Evolutionary conservation across 2,797 vertebrate genomes (phyloP).

Genomic region (Etheostoma nigrum): DNA sequence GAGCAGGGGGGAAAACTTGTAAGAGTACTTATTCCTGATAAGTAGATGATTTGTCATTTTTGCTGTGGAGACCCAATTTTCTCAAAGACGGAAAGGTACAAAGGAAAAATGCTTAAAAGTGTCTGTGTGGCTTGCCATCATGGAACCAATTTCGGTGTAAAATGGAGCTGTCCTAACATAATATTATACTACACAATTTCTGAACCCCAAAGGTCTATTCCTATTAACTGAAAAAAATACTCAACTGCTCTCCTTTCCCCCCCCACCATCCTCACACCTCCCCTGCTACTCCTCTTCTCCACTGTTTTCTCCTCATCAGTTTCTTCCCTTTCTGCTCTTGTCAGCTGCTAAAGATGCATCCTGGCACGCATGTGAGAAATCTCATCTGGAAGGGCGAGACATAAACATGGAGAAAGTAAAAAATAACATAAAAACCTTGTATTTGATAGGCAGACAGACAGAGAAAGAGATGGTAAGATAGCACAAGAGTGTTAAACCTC

Average conservation of each 20-base stretch:
- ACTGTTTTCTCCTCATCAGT: constrained; percentile 41
- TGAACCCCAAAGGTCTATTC: constrained; percentile 59
- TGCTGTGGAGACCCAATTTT: constrained; percentile 51
- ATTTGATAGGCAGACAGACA: constrained; percentile 51
- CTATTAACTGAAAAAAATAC: constrained; percentile 53
- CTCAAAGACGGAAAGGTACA: constrained; percentile 35
- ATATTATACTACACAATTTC: constrained; percentile 60
- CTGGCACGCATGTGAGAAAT: constrained; percentile 54
- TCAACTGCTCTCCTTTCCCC: background rate
- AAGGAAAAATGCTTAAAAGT: constrained; percentile 53
- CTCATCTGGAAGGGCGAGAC: constrained; percentile 59
- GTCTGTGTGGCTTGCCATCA: constrained; percentile 45
- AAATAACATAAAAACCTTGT: constrained; percentile 54
- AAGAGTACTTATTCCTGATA: constrained; percentile 45
- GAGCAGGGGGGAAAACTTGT: constrained; percentile 41
- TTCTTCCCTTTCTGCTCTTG: constrained; percentile 51
- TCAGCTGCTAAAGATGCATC: constrained; percentile 63
- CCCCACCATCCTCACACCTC: constrained; percentile 24
- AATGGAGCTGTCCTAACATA: constrained; percentile 65
- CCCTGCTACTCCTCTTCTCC: constrained; percentile 39
- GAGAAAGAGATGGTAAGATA: constrained; percentile 33
- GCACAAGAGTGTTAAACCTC: constrained; percentile 53
- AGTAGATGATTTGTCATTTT: constrained; percentile 56
- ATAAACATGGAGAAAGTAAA: constrained; percentile 31
- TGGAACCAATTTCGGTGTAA: constrained; percentile 64